Conservation (phyloP, 2,113 vertebrate species). For the Centropristis striata region DNA sequence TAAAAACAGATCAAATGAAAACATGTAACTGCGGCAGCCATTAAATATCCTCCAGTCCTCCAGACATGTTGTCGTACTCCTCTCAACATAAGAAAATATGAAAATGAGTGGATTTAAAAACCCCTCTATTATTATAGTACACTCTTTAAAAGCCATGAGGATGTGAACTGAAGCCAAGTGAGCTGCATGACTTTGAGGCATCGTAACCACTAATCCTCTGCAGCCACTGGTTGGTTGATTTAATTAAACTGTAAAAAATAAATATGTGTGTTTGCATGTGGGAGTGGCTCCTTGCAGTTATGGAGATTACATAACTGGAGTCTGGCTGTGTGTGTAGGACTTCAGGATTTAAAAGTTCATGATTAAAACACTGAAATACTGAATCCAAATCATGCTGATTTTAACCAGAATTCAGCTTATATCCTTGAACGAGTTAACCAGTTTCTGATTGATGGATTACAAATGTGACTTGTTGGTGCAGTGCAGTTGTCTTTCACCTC, state of each 20-base stretch:
- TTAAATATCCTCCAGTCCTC: slow-evolving; percentile 65
- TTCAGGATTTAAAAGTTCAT: background rate
- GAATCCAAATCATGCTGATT: background rate
- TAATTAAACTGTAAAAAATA: slow-evolving; percentile 39
- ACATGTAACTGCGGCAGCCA: slow-evolving; percentile 56
- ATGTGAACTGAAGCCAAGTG: slow-evolving; percentile 64
- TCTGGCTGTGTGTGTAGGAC: background rate
- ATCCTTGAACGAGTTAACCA: background rate
- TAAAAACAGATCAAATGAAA: slow-evolving; percentile 53
- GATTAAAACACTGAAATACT: slow-evolving; percentile 10
- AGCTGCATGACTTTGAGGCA: slow-evolving; percentile 45
- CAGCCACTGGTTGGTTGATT: slow-evolving; percentile 51
- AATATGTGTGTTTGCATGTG: background rate
- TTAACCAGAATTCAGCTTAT: slow-evolving; percentile 2
- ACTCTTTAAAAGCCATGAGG: slow-evolving; percentile 58
- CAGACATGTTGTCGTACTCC: slow-evolving; percentile 51
- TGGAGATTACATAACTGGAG: slow-evolving; percentile 20
- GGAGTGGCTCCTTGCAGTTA: slow-evolving; percentile 25
- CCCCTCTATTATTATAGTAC: slow-evolving; percentile 38
- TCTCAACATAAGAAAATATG: slow-evolving; percentile 55
- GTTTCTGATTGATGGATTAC: slow-evolving; percentile 8
- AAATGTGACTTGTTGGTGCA: slow-evolving; percentile 30
- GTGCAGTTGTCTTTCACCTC: slow-evolving; percentile 22
- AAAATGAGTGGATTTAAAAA: slow-evolving; percentile 49
- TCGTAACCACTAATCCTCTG: slow-evolving; percentile 41